phyloP scores from a whole-genome alignment of 1,140 invertebrate species.

The Hestina assimilis region DNA sequence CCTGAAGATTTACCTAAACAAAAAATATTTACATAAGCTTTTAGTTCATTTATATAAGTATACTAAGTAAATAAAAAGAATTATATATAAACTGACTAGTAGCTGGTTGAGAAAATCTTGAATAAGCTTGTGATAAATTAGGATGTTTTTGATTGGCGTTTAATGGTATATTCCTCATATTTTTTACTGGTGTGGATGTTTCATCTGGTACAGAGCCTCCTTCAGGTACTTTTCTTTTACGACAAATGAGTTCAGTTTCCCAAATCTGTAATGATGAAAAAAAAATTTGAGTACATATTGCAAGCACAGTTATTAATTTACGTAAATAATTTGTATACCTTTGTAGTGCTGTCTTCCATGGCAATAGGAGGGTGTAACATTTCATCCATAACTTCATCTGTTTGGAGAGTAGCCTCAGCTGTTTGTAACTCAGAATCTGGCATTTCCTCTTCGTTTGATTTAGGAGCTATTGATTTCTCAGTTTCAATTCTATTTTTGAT shows the following conservation, averaged over 20 bases:
- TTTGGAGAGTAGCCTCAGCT: slow-evolving; percentile 37
- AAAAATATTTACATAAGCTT: slow-evolving; percentile 5
- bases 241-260: slow-evolving; percentile 62
- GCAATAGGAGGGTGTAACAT: slow-evolving; percentile 61
- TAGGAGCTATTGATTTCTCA: slow-evolving; percentile 51
- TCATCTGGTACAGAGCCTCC: slow-evolving; percentile 48
- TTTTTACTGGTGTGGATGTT: slow-evolving; percentile 50
- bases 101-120: slow-evolving; percentile 70
- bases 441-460: slow-evolving; percentile 57
- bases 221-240: slow-evolving; percentile 73
- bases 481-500: slow-evolving; percentile 58
- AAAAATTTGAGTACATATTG: not conserved
- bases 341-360: slow-evolving; percentile 66
- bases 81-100: slow-evolving; percentile 47
- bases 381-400: slow-evolving; percentile 56
- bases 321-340: slow-evolving; percentile 48
- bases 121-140: slow-evolving; percentile 75
- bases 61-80: slow-evolving; percentile 5
- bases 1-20: slow-evolving; percentile 65
- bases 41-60: not conserved
- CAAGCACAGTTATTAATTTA: not conserved
- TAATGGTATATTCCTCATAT: slow-evolving; percentile 61
- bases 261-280: slow-evolving; percentile 47
- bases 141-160: slow-evolving; percentile 72
- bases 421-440: slow-evolving; percentile 51